These are phyloP conservation scores for Lasius fuliginosus DNA, from an alignment of 2,888 invertebrate species.

Conservation along the genomic window DNA sequence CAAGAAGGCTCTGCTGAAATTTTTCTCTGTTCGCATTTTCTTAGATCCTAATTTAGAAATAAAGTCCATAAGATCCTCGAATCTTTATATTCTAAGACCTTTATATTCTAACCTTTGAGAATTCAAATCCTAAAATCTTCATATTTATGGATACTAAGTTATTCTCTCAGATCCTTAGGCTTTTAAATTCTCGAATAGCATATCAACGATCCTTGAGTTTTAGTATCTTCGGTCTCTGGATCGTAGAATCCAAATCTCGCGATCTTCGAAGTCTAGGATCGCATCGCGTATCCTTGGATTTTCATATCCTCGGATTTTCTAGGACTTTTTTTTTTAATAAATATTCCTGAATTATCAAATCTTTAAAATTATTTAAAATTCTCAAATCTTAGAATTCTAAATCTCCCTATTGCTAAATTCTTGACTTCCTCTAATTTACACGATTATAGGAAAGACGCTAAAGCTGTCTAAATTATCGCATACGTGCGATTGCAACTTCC, in stretches of 20 bases:
- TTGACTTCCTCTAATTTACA: slow-evolving; percentile 35
- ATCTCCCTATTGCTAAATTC: slow-evolving; percentile 19
- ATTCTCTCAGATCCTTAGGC: slow-evolving; percentile 1
- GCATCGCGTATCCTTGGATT: not conserved
- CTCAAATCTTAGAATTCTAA: slow-evolving; percentile 28
- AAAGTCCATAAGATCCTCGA: not conserved
- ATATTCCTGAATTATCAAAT: slow-evolving; percentile 42
- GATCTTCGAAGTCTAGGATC: not conserved
- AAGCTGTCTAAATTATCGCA: slow-evolving; percentile 32
- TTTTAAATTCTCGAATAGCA: slow-evolving; percentile 10
- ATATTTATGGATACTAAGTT: not conserved
- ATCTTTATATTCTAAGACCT: slow-evolving; percentile 11
- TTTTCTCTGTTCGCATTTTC: not conserved
- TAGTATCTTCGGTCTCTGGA: not conserved
- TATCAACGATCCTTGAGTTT: not conserved
- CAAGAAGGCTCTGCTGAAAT: slow-evolving; percentile 15
- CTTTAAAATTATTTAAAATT: slow-evolving; percentile 29
- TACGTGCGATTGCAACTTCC: slow-evolving; percentile 13
- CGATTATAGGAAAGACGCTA: slow-evolving; percentile 31
- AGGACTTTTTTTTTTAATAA: not conserved
- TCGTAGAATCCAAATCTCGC: not conserved
- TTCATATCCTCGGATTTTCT: slow-evolving; percentile 9
- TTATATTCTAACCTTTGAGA: not conserved
- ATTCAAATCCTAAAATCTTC: not conserved
- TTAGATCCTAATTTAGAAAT: slow-evolving; percentile 12